Evolutionary conservation across 2,797 vertebrate genomes (phyloP), one percentile per base, ranked within the genome.

Genomic region (Mionectes olivaceus): DNA sequence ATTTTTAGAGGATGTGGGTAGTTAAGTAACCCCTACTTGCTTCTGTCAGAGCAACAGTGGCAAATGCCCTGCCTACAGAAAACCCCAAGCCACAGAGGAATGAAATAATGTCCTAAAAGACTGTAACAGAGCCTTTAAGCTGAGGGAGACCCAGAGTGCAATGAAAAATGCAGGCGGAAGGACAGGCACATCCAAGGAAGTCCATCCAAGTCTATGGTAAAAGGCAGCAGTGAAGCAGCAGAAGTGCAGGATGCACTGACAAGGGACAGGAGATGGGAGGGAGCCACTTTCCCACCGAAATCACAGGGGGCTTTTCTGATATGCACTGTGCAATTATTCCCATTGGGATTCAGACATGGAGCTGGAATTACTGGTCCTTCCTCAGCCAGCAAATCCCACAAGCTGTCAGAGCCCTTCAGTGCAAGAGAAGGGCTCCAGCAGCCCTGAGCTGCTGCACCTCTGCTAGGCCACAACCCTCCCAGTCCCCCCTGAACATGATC

Each of bases 381-480:
- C 43, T 73, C 43, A 60, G 77, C 16, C 49, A 52, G 6, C 41
- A 87, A 49, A 68, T 14, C 33, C 61, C 19, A 21, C 23, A 18
- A 9, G 52, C 5, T 22, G 35, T 21, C 60, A 52, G 61, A 63
- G 50, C 18, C 33, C 23, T 41, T 35, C 46, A 23, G 30, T 27
- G 32, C 14, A 10, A 49, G 6, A 79, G 43, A 11, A 21, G 0
- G 3, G n/a, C 61, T 74, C 56, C 78, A 33, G n/a, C 57, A 75
- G 35, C 50, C 56, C 35, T 11, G 56, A 55, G n/a, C 60, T 43
- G 50, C 71, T 37, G 44, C n/a, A 14, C 1, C 0, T 24, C 0
- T 1, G 35, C 49, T 56, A 0, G 0, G 49, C 10, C 2, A 1
- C 0, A 0, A n/a, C 65, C n/a, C 2, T 0, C 19, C 39, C 22